Conservation (phyloP, 2,113 vertebrate species). For the Lepisosteus osseus region DNA sequence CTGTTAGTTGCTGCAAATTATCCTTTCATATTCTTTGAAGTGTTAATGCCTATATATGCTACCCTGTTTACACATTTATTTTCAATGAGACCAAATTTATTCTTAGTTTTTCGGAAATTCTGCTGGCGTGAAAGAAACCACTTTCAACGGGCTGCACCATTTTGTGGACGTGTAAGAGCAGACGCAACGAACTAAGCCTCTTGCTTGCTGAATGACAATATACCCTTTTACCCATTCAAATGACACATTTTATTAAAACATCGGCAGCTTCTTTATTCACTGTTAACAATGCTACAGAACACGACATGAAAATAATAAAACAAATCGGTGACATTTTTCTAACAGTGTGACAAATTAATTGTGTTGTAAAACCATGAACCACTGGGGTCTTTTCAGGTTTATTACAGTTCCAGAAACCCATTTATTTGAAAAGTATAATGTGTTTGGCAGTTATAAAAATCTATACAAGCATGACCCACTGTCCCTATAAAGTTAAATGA, state of each 20-base stretch:
- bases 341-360: constrained; percentile 47
- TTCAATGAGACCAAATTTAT: too few species aligned
- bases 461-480: constrained; percentile 44
- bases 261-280: constrained; percentile 30
- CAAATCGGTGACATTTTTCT: constrained; percentile 38
- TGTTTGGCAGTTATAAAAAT: constrained; percentile 59
- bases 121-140: too few species aligned
- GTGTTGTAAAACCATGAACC: constrained; percentile 52
- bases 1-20: too few species aligned
- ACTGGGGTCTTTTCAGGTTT: constrained; percentile 48
- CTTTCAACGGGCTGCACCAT: too few species aligned
- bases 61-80: too few species aligned
- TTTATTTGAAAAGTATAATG: constrained; percentile 50
- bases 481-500: constrained; percentile 47
- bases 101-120: too few species aligned
- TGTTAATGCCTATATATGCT: too few species aligned
- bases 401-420: constrained; percentile 45
- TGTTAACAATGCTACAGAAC: constrained; percentile 21
- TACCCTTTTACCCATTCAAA: constrained; percentile 16
- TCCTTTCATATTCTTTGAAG: too few species aligned
- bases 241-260: constrained; percentile 1
- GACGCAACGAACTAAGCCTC: background rate
- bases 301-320: constrained; percentile 45
- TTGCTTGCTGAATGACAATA: background rate
- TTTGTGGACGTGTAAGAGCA: too few species aligned